Evolutionary conservation across 2,888 invertebrate genomes (phyloP).

Genomic region (Dasysyrphus albostriatus): DNA sequence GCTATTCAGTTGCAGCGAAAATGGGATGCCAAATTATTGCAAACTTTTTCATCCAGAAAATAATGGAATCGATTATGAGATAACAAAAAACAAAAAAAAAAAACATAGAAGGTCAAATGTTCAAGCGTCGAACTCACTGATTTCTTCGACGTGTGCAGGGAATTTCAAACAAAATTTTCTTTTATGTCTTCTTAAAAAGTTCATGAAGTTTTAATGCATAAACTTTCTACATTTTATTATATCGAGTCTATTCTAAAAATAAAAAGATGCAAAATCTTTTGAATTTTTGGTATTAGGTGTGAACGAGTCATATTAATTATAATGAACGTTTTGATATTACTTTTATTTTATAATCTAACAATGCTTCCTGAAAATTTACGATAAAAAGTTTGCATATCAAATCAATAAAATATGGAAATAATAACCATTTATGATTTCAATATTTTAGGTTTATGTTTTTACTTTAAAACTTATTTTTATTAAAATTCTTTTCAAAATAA

Average conservation of each 20-base stretch:
- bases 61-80: slow-evolving; percentile 62
- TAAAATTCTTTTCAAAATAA: too few relatives aligned
- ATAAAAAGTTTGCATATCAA: too few relatives aligned
- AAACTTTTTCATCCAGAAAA: slow-evolving; percentile 51
- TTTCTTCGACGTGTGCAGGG: slow-evolving; percentile 41
- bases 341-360: not conserved
- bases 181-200: not conserved
- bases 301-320: not conserved
- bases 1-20: slow-evolving; percentile 29
- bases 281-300: slow-evolving; percentile 2
- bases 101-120: slow-evolving; percentile 31
- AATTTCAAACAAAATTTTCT: slow-evolving; percentile 43
- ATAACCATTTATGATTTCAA: too few relatives aligned
- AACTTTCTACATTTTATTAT: slow-evolving; percentile 8
- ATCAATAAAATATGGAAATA: too few relatives aligned
- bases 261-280: not conserved
- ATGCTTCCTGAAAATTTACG: not conserved
- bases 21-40: slow-evolving; percentile 42
- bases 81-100: too few relatives aligned
- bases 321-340: not conserved
- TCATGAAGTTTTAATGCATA: slow-evolving; percentile 48
- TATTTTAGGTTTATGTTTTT: too few relatives aligned
- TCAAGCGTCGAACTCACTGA: slow-evolving; percentile 13
- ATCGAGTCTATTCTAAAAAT: not conserved
- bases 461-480: too few relatives aligned